Evolutionary conservation across 2,888 invertebrate genomes (phyloP), one percentile per base, ranked within the genome.

Genomic region (Acrobasis suavella): DNA sequence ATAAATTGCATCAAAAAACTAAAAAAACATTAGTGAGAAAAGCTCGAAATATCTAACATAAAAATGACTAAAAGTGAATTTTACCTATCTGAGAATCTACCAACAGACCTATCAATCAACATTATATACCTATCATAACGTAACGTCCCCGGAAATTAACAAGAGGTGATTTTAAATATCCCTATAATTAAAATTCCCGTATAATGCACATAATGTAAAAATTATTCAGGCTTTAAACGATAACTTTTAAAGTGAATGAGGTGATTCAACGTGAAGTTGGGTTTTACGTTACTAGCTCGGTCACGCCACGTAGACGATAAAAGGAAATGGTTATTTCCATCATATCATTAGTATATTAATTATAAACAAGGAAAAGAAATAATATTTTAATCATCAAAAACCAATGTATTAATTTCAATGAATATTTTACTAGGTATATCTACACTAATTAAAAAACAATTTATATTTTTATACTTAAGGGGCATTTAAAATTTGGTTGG

Each of bases 111-210:
- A 87, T 88, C 86, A 82, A 87, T 87, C 87, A 87, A 85, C 72
- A 85, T 87, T 87, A 86, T 83, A 80, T 79, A 75, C 75, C 82
- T 80, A 85, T 87, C 86, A 86, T 52, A 50, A 22, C 16, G 42
- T 42, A 60, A 50, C 16, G 60, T 60, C n/a, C 73, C 81, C 81
- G 85, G 84, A 83, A 83, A 87, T 86, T 84, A 86, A 82, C 80
- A 78, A 70, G 69, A 77, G 76, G 75, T 71, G 78, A 70, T 77
- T 74, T 73, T 79, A 79, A 73, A 71, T 75, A 79, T 77, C 72
- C 72, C 71, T 77, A 68, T 79, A 78, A 80, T 83, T 80, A 77
- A 80, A 80, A 75, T 69, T 71, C 72, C 67, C 68, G 69, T 67
- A 67, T 76, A 72, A 77, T 76, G 71, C 69, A 68, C 64, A 71